Conservation (phyloP, 2,113 vertebrate genomes). For the Caranx melampygus region DNA sequence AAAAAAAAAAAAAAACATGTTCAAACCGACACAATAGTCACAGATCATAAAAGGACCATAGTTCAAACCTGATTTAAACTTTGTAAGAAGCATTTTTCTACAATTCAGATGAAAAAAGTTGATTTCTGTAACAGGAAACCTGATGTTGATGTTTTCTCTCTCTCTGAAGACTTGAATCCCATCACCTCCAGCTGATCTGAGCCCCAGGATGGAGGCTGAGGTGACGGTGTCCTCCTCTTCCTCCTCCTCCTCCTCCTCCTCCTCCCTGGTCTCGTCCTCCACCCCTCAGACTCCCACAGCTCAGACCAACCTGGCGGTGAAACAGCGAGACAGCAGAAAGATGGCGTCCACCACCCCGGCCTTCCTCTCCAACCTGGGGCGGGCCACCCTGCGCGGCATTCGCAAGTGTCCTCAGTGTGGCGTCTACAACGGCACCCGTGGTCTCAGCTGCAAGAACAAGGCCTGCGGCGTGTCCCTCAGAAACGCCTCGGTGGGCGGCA, state of each 20-base stretch:
- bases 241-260: too few species aligned
- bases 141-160: neutral
- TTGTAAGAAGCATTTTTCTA: too few species aligned
- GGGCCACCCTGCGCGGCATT: slow-evolving; percentile 92
- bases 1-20: too few species aligned
- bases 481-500: slow-evolving; percentile 54
- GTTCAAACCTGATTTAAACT: too few species aligned
- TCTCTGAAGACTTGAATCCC: slow-evolving; percentile 5
- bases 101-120: too few species aligned
- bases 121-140: too few species aligned
- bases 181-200: slow-evolving; percentile 10
- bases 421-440: slow-evolving; percentile 93
- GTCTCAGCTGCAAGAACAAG: slow-evolving; percentile 96
- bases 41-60: too few species aligned
- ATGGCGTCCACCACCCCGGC: slow-evolving; percentile 76
- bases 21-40: too few species aligned
- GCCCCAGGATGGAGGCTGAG: slow-evolving; percentile 65
- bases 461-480: slow-evolving; percentile 90
- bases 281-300: slow-evolving; percentile 8
- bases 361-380: slow-evolving; percentile 92
- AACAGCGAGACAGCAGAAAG: slow-evolving; percentile 80
- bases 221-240: slow-evolving; percentile 40
- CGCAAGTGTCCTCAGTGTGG: slow-evolving; percentile 92
- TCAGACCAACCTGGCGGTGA: slow-evolving; percentile 45
- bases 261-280: slow-evolving; percentile 10